Evolutionary conservation across 2,113 vertebrate species (phyloP).

Genomic region (Eubucco bourcierii): DNA sequence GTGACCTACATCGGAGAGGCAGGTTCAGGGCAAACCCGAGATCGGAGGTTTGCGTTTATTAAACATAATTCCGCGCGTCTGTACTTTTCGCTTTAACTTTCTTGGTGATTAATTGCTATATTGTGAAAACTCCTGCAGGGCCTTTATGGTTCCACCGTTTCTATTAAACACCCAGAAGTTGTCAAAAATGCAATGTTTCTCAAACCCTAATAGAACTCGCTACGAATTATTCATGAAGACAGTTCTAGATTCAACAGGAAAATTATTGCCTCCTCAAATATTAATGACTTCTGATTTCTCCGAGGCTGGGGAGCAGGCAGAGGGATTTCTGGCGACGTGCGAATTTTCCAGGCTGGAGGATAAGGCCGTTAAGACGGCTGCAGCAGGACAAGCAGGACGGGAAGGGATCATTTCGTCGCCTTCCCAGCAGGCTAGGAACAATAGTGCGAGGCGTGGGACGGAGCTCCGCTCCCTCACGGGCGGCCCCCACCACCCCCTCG

Average conservation of each 20-base stretch:
- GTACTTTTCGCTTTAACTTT: slow-evolving; percentile 62
- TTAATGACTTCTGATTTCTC: slow-evolving; percentile 77
- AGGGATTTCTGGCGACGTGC: slow-evolving; percentile 44
- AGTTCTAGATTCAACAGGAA: slow-evolving; percentile 78
- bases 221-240: slow-evolving; percentile 82
- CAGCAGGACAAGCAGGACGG: neutral
- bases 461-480: neutral
- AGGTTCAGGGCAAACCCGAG: slow-evolving; percentile 47
- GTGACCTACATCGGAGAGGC: slow-evolving; percentile 76
- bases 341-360: slow-evolving; percentile 30
- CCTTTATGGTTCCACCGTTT: slow-evolving; percentile 52
- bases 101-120: slow-evolving; percentile 63
- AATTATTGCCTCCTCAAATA: slow-evolving; percentile 83
- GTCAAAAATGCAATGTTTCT: slow-evolving; percentile 75
- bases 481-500: no score
- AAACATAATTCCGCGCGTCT: slow-evolving; percentile 39
- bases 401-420: neutral
- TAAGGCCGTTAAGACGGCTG: neutral
- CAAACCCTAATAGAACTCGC: slow-evolving; percentile 75
- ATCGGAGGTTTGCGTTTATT: slow-evolving; percentile 56
- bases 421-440: slow-evolving; percentile 48
- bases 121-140: slow-evolving; percentile 62
- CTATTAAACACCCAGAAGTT: slow-evolving; percentile 61
- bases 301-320: slow-evolving; percentile 46
- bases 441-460: slow-evolving; percentile 30